These are phyloP conservation scores for Falco rusticolus DNA, from an alignment of 2,797 vertebrate species.

Conservation along the genomic window DNA sequence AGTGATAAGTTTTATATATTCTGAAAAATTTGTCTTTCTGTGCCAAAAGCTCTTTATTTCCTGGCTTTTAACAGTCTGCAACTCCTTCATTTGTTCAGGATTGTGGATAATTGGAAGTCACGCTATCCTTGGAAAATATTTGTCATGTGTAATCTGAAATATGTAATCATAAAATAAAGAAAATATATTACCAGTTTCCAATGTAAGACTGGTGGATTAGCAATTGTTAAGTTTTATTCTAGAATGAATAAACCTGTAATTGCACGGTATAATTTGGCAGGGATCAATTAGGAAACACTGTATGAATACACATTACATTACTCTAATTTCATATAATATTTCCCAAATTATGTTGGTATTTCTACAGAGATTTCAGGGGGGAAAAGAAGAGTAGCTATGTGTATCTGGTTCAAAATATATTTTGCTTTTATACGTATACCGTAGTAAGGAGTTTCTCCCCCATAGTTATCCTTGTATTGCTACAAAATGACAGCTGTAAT, in stretches of 20 bases:
- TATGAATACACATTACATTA: not conserved
- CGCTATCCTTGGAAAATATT: slow-evolving; percentile 7
- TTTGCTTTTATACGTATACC: not conserved
- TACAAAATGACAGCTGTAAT: slow-evolving; percentile 21
- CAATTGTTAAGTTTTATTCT: slow-evolving; percentile 4
- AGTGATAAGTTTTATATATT: not conserved
- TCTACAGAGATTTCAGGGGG: not conserved
- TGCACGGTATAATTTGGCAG: not conserved
- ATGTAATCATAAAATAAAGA: slow-evolving; percentile 10
- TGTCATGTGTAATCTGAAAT: not conserved
- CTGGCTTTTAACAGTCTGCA: not conserved
- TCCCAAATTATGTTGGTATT: not conserved
- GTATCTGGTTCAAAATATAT: not conserved
- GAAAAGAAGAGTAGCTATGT: not conserved
- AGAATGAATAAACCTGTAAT: slow-evolving; percentile 41
- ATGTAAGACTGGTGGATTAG: not conserved
- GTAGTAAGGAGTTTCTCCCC: not conserved
- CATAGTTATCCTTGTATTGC: not conserved
- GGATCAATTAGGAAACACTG: slow-evolving; percentile 10
- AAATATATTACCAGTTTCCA: not conserved
- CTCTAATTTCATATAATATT: slow-evolving; percentile 22
- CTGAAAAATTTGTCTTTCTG: not conserved
- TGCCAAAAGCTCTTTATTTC: not conserved
- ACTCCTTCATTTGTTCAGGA: not conserved
- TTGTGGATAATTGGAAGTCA: not conserved